Base-by-base conservation (phyloP, 1,140 invertebrate genomes). In the Nasonia longicornis region DNA sequence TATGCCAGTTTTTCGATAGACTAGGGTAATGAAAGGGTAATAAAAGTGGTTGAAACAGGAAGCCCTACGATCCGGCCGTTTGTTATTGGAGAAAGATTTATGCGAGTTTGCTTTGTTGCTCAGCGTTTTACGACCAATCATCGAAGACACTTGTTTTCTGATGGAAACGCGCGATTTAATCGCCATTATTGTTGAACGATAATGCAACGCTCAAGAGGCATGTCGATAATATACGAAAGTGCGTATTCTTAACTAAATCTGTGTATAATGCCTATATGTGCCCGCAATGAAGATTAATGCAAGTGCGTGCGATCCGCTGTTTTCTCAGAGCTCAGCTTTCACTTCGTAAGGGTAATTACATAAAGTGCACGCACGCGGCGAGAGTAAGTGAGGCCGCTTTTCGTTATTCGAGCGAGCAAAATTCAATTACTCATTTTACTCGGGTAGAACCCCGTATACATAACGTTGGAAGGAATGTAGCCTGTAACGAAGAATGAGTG, bases 301-400 rank as follows among this genome's bases (percentile, higher is more conserved):
- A 69, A 69, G 66, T 48, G 42, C 52, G 42, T 35, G 45, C 67
- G 38, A 45, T 31, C 29, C 26, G 38, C 58, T 70, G 77, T 71
- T 78, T 70, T 71, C 67, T 78, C 52, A 35, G 45, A 77, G 38
- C 14, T 10, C 42, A 16, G 66, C 29, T 67, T 26, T 48, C 74
- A n/a, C 66, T 78, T 45, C 77, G 29, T 64, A 72, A 48, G 58
- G 38, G 72, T 72, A 80, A 80, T 80, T 75, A 75, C 45, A 75
- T 75, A 74, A 75, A 80, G 79, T 75, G 66, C 52, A 80, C 72
- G 72, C 64, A 67, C 45, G 31, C 4, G 71, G 20, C 78, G 29
- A 52, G 29, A 63, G 48, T 31, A 63, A 16, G 52, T 38, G 64
- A 79, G 77, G 52, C 58, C 77, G 77, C 35, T 69, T 69, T 71